Base-by-base conservation (phyloP, 2,888 invertebrate genomes). In the Cacoxenus indagator region DNA sequence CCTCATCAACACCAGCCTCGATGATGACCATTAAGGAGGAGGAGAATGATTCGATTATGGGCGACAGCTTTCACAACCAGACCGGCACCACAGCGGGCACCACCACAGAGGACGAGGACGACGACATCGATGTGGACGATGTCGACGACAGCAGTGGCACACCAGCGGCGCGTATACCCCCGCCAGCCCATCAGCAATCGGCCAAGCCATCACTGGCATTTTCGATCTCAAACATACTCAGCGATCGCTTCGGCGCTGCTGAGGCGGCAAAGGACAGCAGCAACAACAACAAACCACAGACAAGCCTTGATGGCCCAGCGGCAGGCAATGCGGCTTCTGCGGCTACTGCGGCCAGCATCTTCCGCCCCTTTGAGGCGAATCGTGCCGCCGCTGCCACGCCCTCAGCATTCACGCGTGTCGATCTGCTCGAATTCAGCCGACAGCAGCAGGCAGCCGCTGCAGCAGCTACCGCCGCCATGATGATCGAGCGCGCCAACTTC, bases 171-270 rank as follows among this genome's bases (percentile, higher is more conserved):
- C 82, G 78, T 2, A 76, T 80, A 55, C 85, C 86, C 5, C 85
- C 86, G 26, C 87, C 86, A 22, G 82, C 84, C 5, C 85, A 85
- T 29, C 85, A 85, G 65, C 85, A 85, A 24, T 83, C 85, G 29
- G 85, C 79, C 46, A 85, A 85, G 61, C 87, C 87, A 0, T 82
- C 87, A 46, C 78, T 88, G 65, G 86, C 85, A 48, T 88, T 88
- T 70, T 88, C 88, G 46, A 88, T 88, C 27, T 86, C 86, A 4
- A 88, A 88, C 65, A 88, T 88, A 11, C 76, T 88, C 19, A 88
- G 88, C 75, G 88, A 88, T 81, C 86, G 84, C 29, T 88, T 88
- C 64, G 88, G 88, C 14, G 82, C 82, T 54, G 74, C 70, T 14
- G 74, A 71, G 1, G 59, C 45, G n/a, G 46, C 55, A 65, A 78